Percentiles rank a stretch among this genome's conserved stretches.
Conservation (phyloP, 2,888 invertebrate species). For the Cataglyphis albicans region DNA sequence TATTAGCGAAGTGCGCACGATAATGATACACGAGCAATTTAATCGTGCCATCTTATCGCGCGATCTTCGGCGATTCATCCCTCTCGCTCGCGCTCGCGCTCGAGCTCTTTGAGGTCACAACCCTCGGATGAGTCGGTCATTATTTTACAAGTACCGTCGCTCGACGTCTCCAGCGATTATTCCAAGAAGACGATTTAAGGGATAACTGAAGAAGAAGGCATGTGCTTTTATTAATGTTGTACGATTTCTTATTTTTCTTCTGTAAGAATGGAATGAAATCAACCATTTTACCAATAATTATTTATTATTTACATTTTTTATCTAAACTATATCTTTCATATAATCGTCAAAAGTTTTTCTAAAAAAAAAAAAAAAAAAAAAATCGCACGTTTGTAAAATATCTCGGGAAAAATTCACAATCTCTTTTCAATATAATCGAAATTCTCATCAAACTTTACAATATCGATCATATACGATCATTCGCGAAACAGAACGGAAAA, state of each 20-base stretch:
- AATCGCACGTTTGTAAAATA: not conserved
- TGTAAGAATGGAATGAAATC: not conserved
- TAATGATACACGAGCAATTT: constrained; percentile 58
- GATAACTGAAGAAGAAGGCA: not conserved
- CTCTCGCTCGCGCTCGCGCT: constrained; percentile 27
- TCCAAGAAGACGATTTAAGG: constrained; percentile 25
- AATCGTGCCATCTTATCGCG: constrained; percentile 56
- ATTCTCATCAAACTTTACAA: not conserved
- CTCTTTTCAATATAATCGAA: not conserved
- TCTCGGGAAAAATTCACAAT: not conserved
- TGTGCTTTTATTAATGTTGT: not conserved
- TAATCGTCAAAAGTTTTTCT: constrained; percentile 2
- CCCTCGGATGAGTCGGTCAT: constrained; percentile 42
- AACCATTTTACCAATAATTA: constrained; percentile 14
- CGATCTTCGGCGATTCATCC: constrained; percentile 54
- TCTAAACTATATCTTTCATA: not conserved
- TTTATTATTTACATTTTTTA: not conserved
- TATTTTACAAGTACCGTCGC: constrained; percentile 34
- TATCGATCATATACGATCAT: not conserved
- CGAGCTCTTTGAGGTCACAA: constrained; percentile 43
- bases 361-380: not conserved
- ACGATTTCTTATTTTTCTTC: not conserved
- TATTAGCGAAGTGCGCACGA: constrained; percentile 57
- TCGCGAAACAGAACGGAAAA: not conserved
- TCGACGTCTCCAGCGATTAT: constrained; percentile 29